Conservation (phyloP, 2,888 invertebrate species). For the Dilophus febrilis region DNA sequence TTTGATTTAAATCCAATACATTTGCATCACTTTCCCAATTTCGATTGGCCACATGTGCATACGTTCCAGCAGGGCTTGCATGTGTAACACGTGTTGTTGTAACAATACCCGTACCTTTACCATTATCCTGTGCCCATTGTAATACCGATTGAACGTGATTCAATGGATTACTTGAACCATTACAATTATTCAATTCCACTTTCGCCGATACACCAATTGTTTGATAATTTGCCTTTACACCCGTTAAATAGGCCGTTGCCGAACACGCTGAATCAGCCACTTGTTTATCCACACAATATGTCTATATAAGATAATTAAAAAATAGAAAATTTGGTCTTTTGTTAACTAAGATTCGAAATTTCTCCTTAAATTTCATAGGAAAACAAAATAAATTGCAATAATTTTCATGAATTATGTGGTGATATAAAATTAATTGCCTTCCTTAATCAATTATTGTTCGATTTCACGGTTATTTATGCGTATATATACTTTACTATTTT, state of each 20-base stretch:
- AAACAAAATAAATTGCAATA: no score
- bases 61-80: conserved; percentile 54
- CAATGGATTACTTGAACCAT: conserved; percentile 35
- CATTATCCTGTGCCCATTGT: conserved; percentile 38
- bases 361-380: no score
- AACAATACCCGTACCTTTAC: conserved; percentile 44
- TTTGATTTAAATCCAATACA: conserved; percentile 32
- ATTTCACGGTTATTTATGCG: no score
- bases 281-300: conserved; percentile 45
- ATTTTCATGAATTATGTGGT: no score
- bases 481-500: no score
- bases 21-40: conserved; percentile 57
- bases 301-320: conserved; percentile 31
- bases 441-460: no score
- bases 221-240: conserved; percentile 50
- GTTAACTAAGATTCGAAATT: no score
- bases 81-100: conserved; percentile 67
- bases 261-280: conserved; percentile 61
- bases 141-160: conserved; percentile 50
- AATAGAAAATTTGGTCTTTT: no score
- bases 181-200: conserved; percentile 45
- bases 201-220: conserved; percentile 53
- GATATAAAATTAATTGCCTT: no score
- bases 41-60: conserved; percentile 43
- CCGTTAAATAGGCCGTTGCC: conserved; percentile 52